Base-by-base conservation (phyloP, 2,797 vertebrate species). In the Megalops cyprinoides region DNA sequence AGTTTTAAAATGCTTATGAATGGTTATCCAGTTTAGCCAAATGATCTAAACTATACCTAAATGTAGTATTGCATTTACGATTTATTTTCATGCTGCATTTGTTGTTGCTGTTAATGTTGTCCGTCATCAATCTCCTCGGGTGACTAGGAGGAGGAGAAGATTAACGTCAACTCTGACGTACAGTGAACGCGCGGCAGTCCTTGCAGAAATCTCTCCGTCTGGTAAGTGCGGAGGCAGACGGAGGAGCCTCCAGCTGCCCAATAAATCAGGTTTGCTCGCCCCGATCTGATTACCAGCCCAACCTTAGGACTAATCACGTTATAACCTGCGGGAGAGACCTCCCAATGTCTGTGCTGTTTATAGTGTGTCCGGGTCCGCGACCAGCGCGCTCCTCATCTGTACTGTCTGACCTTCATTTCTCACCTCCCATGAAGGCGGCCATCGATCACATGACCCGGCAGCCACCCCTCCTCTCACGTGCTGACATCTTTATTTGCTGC, bases 161-260 rank as follows among this genome's bases (percentile, higher is more conserved):
- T n/a, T n/a, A n/a, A n/a, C n/a, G n/a, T n/a, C n/a, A n/a, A n/a
- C 15, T 53, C 51, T 3, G 51, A 53, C 51, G 15, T 25, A 58
- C 55, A 58, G 14, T 25, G 55, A n/a, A 58, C 6, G 0, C 56
- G 9, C n/a, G 58, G 34, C 0, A 37, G 34, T 1, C 65, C 15
- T 69, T n/a, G 39, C 37, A 15, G 14, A 69, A 42, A 37, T 7
- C 31, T 3, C 34, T 1, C 14, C 18, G 65, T 42, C 37, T 18
- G 31, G 31, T 73, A 12, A 78, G 74, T 74, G 58, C 53, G 37
- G 88, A 85, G 25, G 86, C 84, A 87, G 85, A 58, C 88, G 20
- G 28, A 9, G 74, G 2, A 14, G 73, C 25, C 73, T 34, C 51
- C 75, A 53, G 48, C 75, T 10, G 51, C 18, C 55, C 10, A 5